Percentiles rank a stretch among this genome's conserved stretches.
These are phyloP conservation scores for Chaetogeoica ovagalla DNA, from an alignment of 2,888 invertebrate species.

Conservation along the genomic window DNA sequence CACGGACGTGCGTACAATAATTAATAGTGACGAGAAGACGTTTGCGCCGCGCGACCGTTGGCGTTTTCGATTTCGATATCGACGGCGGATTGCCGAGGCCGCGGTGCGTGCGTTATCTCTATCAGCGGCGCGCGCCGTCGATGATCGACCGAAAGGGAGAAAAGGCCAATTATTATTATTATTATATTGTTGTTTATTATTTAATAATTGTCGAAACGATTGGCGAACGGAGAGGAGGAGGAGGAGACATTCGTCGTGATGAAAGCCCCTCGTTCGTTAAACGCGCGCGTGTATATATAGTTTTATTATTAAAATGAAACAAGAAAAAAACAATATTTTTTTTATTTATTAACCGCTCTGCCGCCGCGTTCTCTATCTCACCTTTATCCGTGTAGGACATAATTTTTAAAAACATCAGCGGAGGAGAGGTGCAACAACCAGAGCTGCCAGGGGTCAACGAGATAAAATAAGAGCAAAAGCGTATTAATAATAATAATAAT, in stretches of 20 bases:
- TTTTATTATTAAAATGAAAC: background rate
- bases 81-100: background rate
- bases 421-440: background rate
- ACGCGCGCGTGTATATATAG: background rate
- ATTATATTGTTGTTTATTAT: too few relatives aligned
- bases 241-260: slow-evolving; percentile 4
- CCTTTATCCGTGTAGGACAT: background rate
- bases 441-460: slow-evolving; percentile 30
- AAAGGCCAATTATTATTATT: slow-evolving; percentile 37
- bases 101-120: too few relatives aligned
- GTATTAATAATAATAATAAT: slow-evolving; percentile 23
- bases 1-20: background rate
- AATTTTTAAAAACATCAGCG: background rate
- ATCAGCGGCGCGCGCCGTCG: background rate
- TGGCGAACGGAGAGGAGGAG: background rate
- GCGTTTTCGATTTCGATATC: slow-evolving; percentile 33
- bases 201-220: background rate
- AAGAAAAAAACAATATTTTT: too few relatives aligned
- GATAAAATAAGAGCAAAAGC: slow-evolving; percentile 36
- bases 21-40: background rate
- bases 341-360: too few relatives aligned
- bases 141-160: slow-evolving; percentile 11
- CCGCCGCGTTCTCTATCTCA: background rate
- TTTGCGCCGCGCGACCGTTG: background rate
- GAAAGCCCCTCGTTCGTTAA: slow-evolving; percentile 12